phyloP scores from a whole-genome alignment of 2,888 invertebrate species.

The Drosophila maculinotata region DNA sequence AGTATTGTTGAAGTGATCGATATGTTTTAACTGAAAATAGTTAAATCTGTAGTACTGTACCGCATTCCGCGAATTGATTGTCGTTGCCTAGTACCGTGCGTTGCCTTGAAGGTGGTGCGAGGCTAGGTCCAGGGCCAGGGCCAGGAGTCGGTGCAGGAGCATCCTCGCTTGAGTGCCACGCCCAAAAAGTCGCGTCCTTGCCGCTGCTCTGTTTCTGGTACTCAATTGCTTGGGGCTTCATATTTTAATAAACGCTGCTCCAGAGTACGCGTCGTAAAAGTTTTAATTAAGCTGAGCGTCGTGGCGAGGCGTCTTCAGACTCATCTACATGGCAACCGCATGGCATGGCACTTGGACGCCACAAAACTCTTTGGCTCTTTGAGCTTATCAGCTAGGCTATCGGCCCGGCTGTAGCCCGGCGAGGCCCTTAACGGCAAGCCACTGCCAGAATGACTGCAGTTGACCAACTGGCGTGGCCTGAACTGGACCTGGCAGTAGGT shows the following conservation, averaged over 20 bases:
- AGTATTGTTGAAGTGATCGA: neutral
- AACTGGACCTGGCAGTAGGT: conserved; percentile 67
- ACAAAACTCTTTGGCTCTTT: conserved; percentile 56
- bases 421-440: conserved; percentile 36
- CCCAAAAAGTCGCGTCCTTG: conserved; percentile 10
- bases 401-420: conserved; percentile 12
- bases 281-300: conserved; percentile 69
- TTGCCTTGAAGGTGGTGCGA: conserved; percentile 32
- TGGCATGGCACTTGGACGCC: conserved; percentile 45
- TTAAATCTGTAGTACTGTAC: conserved; percentile 23
- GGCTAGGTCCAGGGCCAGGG: too few relatives aligned
- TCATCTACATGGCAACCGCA: conserved; percentile 41
- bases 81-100: conserved; percentile 38
- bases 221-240: conserved; percentile 57
- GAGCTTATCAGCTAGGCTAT: conserved; percentile 57
- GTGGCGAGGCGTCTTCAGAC: conserved; percentile 25
- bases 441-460: conserved; percentile 23
- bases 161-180: conserved; percentile 36
- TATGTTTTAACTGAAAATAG: neutral
- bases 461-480: conserved; percentile 35
- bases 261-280: conserved; percentile 58
- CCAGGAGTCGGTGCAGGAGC: conserved; percentile 55
- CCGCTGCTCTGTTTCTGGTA: conserved; percentile 1
- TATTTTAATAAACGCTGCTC: conserved; percentile 72
- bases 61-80: neutral